Percentiles rank a stretch among this genome's conserved stretches.
These are phyloP conservation scores for Nylanderia fulva DNA, from an alignment of 1,140 invertebrate species.

Conservation along the genomic window DNA sequence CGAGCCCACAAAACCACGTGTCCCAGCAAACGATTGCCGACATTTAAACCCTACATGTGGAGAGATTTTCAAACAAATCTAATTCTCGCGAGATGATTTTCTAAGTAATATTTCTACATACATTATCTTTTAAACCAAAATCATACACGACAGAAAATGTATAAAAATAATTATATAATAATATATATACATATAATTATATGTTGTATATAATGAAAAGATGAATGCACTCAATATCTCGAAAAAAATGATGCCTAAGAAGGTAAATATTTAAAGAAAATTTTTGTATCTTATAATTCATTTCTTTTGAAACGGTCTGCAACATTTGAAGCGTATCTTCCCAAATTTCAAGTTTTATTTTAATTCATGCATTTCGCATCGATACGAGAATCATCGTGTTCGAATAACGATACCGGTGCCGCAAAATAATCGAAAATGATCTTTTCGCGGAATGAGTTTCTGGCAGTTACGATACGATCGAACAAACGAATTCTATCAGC, in stretches of 20 bases:
- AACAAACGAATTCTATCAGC: conserved; percentile 24
- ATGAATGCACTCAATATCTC: no score
- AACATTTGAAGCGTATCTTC: not conserved
- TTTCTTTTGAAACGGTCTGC: not conserved
- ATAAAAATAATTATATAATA: conserved; percentile 1
- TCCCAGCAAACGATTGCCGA: not conserved
- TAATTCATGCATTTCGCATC: not conserved
- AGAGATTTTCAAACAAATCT: not conserved
- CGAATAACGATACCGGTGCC: no score
- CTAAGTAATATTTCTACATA: not conserved
- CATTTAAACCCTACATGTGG: not conserved
- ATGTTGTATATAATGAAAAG: no score
- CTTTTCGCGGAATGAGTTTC: not conserved
- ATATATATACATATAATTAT: not conserved
- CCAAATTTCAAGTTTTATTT: not conserved
- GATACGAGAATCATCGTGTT: not conserved
- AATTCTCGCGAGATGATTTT: not conserved
- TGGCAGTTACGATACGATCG: conserved; percentile 17
- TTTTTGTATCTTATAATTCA: conserved; percentile 9
- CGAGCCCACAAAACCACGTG: conserved; percentile 4
- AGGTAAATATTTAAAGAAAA: not conserved
- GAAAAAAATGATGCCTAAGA: no score
- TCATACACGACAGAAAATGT: not conserved
- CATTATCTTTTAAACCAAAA: not conserved
- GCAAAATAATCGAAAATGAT: not conserved